phyloP scores from a whole-genome alignment of 2,797 vertebrate species.

The Vespertilio murinus region DNA sequence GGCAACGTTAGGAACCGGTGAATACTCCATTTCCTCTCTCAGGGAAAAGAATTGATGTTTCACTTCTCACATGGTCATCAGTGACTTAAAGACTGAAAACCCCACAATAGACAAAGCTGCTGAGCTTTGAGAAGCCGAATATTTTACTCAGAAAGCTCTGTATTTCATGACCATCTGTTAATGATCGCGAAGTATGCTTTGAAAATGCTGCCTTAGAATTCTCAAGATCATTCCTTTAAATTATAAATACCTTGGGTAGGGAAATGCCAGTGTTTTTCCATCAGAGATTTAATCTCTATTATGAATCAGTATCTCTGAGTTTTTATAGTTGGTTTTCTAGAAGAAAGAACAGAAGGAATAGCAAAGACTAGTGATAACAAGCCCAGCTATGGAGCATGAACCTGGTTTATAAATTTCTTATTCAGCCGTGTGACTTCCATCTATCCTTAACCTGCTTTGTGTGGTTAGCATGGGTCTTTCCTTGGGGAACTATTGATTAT shows the following conservation, averaged over 20 bases:
- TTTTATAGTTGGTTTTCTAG: neutral
- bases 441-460: neutral
- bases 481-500: neutral
- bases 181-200: neutral
- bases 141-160: neutral
- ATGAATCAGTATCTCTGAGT: neutral
- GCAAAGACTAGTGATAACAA: neutral
- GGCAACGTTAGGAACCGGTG: neutral
- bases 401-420: neutral
- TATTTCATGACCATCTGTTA: neutral
- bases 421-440: neutral
- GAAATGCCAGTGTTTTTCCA: neutral
- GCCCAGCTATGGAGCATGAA: neutral
- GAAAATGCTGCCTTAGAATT: neutral
- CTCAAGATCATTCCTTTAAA: neutral
- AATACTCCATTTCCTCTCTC: neutral
- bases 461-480: neutral
- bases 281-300: neutral
- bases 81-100: neutral
- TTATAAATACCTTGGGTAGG: neutral
- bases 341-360: neutral
- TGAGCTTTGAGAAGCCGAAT: conserved; percentile 1
- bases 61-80: neutral
- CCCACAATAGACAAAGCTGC: neutral
- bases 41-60: neutral